Evolutionary conservation across 2,113 vertebrate genomes (phyloP), one percentile per base, ranked within the genome.

Genomic region (Callocephalon fimbriatum): DNA sequence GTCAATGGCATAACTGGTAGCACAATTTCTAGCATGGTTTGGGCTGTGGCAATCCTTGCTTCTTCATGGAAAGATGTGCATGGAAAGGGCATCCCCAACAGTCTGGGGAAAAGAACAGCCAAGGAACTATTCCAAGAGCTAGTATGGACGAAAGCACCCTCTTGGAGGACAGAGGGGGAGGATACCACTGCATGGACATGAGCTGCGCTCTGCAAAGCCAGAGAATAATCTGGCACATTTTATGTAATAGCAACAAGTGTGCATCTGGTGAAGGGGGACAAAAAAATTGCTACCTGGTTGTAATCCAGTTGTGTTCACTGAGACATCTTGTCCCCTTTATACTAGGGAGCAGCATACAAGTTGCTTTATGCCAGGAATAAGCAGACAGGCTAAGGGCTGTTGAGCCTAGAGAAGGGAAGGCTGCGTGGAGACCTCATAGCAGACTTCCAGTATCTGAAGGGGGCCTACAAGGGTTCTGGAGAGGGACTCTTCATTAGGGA

Each of bases 1-100:
- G 50, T 40, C 2, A 0, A 26, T 0, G 4, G 25, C 0, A 0
- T 35, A 71, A 62, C 21, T 29, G 22, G 8, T 44, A 66, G 23
- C 17, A 61, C 15, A 3, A 2, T 48, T 84, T 54, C 45, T 47
- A 58, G n/a, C 56, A 23, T 3, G 32, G 19, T 79, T 72, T 78
- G 50, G 35, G 20, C 37, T 70, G 23, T 51, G 45, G 12, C 27
- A 53, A 17, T 21, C 15, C 48, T 18, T 0, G 0, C 85, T 94
- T 81, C 51, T 91, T 7, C 44, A 38, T 11, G 17, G 73, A 84
- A 74, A 21, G 9, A 27, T 73, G 42, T 9, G 26, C 31, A 22
- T 40, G 37, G 65, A 35, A 79, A 78, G 19, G 32, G 25, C 26
- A 53, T 59, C 14, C 22, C 38, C 29, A 59, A 11, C 4, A 82